Evolutionary conservation across 2,113 vertebrate genomes (phyloP).

Genomic region (Scalopus aquaticus): DNA sequence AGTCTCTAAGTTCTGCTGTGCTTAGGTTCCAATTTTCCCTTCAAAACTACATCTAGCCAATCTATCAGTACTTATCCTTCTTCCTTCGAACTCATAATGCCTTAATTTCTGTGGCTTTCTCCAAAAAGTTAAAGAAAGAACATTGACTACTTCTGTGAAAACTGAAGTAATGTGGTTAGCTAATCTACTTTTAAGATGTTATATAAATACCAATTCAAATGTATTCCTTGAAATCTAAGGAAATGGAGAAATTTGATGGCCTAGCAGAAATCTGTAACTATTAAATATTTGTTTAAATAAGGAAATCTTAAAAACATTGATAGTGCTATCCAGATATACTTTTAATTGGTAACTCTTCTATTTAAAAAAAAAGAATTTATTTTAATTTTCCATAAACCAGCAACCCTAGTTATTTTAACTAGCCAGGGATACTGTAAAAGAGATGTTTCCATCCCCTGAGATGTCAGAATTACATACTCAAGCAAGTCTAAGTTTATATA

Average conservation of each 20-base stretch:
- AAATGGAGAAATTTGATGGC: background rate
- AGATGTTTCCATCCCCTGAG: background rate
- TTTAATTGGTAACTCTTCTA: slow-evolving; percentile 3
- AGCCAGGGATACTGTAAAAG: background rate
- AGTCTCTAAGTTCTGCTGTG: background rate
- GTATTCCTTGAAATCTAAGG: background rate
- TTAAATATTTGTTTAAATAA: slow-evolving; percentile 4
- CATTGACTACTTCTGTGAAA: background rate
- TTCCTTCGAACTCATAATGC: slow-evolving; percentile 5
- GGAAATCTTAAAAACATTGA: slow-evolving; percentile 22
- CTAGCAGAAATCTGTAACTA: background rate
- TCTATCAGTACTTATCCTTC: background rate
- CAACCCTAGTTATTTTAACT: background rate
- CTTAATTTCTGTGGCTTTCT: background rate
- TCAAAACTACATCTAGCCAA: background rate
- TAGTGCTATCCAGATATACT: background rate
- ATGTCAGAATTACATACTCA: background rate
- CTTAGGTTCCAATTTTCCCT: background rate
- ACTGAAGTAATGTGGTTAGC: background rate
- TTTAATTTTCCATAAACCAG: background rate
- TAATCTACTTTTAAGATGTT: background rate
- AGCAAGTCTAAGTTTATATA: slow-evolving; percentile 9
- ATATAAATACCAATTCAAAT: slow-evolving; percentile 1
- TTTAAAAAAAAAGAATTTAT: background rate
- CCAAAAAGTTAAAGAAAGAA: background rate